Conservation (phyloP, 1,140 invertebrate species). For the Drosophila burlai region DNA sequence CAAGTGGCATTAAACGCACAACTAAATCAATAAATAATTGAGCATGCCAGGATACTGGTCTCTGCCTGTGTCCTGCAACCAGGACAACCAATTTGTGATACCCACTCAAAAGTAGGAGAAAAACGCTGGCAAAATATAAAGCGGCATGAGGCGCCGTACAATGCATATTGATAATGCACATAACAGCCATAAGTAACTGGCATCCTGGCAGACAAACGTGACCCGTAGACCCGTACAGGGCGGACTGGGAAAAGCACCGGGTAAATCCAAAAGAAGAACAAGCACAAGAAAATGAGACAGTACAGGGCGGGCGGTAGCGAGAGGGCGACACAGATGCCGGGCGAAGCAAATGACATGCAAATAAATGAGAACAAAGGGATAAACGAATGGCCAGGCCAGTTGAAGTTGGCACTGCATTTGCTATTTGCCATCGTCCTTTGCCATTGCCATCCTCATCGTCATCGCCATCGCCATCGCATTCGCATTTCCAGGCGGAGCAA, state of each 20-base stretch:
- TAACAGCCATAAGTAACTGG: conserved; percentile 80
- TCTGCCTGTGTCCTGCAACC: conserved; percentile 7
- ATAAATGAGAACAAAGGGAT: conserved; percentile 82
- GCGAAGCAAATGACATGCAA: conserved; percentile 78
- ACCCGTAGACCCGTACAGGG: conserved; percentile 43
- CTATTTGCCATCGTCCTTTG: conserved; percentile 44
- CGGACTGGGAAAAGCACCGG: conserved; percentile 16
- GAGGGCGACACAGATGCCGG: conserved; percentile 12
- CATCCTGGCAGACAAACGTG: conserved; percentile 77
- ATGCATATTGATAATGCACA: conserved; percentile 83
- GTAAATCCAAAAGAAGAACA: conserved; percentile 9
- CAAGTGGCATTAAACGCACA: conserved; percentile 5
- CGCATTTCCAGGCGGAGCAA: conserved; percentile 63
- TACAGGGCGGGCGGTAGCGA: not conserved
- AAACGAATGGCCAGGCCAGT: conserved; percentile 71
- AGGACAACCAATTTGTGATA: conserved; percentile 37
- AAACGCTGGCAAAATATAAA: conserved; percentile 68
- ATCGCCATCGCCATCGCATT: conserved; percentile 12
- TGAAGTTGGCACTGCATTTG: conserved; percentile 59
- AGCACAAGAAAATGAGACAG: conserved; percentile 33
- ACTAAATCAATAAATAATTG: conserved; percentile 33
- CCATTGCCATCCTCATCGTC: conserved; percentile 31
- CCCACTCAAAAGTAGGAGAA: conserved; percentile 30
- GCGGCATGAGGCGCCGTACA: conserved; percentile 50
- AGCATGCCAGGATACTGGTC: not conserved